These are phyloP conservation scores for Pao palembangensis DNA, from an alignment of 2,113 vertebrate genomes.

Conservation along the genomic window DNA sequence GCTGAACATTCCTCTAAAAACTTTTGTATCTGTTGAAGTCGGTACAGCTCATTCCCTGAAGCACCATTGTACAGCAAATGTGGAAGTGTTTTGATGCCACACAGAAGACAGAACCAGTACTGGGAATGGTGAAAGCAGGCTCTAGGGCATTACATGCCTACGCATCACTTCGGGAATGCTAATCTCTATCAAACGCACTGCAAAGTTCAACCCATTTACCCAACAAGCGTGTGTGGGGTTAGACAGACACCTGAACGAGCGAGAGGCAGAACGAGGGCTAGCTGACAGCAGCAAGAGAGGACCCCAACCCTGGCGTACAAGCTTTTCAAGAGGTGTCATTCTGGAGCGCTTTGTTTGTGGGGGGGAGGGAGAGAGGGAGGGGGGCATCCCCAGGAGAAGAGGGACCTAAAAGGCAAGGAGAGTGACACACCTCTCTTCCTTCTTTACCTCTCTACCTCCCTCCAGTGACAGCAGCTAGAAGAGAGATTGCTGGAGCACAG, in stretches of 20 bases:
- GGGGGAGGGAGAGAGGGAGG: neutral
- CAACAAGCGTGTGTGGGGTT: slow-evolving; percentile 41
- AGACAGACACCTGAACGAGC: slow-evolving; percentile 28
- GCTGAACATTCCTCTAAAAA: slow-evolving; percentile 59
- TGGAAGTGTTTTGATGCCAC: slow-evolving; percentile 37
- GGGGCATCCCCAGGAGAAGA: slow-evolving; percentile 34
- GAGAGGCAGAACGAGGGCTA: slow-evolving; percentile 34
- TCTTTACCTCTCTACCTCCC: slow-evolving; percentile 42
- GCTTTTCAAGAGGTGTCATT: slow-evolving; percentile 47
- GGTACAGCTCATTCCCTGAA: slow-evolving; percentile 44
- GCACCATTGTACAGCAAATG: slow-evolving; percentile 59
- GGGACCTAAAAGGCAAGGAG: slow-evolving; percentile 52
- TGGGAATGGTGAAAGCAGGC: slow-evolving; percentile 48
- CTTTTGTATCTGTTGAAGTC: slow-evolving; percentile 44
- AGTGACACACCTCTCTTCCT: slow-evolving; percentile 50
- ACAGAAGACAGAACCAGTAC: slow-evolving; percentile 41
- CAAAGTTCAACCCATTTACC: slow-evolving; percentile 45
- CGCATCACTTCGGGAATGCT: slow-evolving; percentile 55
- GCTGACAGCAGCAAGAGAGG: slow-evolving; percentile 57
- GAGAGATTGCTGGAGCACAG: slow-evolving; percentile 42
- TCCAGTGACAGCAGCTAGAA: slow-evolving; percentile 23
- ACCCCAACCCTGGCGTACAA: slow-evolving; percentile 62
- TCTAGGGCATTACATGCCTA: slow-evolving; percentile 63
- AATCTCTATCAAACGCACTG: slow-evolving; percentile 63
- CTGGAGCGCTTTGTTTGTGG: slow-evolving; percentile 28